Conservation (phyloP, 2,113 vertebrate genomes). For the Neodontobutis hainanensis region DNA sequence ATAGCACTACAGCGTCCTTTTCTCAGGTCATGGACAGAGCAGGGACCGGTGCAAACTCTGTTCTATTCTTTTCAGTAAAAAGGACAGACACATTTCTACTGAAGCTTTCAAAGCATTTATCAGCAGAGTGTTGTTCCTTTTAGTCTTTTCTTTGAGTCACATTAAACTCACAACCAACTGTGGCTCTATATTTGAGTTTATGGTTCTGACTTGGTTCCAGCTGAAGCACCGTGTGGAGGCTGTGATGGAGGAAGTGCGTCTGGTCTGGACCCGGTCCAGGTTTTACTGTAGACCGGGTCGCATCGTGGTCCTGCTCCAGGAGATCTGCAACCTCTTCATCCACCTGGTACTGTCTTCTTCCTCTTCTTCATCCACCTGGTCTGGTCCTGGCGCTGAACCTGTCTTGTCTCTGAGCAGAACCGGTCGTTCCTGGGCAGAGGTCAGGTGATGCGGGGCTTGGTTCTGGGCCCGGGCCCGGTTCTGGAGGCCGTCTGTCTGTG, state of each 20-base stretch:
- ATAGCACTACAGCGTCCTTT: too few species aligned
- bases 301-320: constrained; percentile 76
- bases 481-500: constrained; percentile 58
- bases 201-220: constrained; percentile 50
- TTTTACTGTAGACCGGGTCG: constrained; percentile 72
- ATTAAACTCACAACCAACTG: too few species aligned
- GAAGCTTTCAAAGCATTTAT: too few species aligned
- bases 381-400: too few species aligned
- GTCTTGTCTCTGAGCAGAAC: constrained; percentile 62
- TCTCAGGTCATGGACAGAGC: too few species aligned
- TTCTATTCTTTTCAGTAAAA: too few species aligned
- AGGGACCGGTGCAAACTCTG: too few species aligned
- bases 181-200: too few species aligned
- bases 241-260: constrained; percentile 70
- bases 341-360: constrained; percentile 66
- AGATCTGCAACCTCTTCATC: constrained; percentile 83
- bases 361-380: background rate
- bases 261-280: constrained; percentile 72
- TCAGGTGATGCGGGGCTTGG: constrained; percentile 78
- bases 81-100: too few species aligned
- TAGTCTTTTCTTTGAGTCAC: too few species aligned
- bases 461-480: constrained; percentile 69
- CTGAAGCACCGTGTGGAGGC: constrained; percentile 61
- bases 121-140: too few species aligned
- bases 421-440: constrained; percentile 74